Evolutionary conservation across 2,888 invertebrate species (phyloP).

Genomic region (Cheilosia soror): DNA sequence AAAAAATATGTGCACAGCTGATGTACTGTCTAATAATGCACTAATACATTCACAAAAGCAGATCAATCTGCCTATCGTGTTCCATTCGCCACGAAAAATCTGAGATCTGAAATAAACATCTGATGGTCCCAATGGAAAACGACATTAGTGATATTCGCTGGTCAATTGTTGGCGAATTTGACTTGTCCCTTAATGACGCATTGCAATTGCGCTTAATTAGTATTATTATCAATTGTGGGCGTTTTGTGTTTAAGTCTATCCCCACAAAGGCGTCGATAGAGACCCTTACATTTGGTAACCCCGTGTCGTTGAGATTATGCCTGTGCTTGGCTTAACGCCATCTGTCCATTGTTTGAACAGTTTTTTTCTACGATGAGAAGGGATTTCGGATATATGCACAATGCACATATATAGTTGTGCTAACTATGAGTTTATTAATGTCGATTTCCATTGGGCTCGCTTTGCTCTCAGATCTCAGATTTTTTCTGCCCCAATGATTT

Average conservation of each 20-base stretch:
- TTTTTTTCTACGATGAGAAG: constrained; percentile 2
- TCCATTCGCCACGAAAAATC: no score
- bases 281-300: constrained; percentile 29
- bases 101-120: no score
- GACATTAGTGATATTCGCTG: constrained; percentile 55
- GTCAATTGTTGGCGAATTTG: constrained; percentile 45
- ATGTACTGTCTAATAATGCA: no score
- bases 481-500: no score
- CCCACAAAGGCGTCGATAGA: constrained; percentile 14
- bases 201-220: constrained; percentile 63
- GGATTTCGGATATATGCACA: neutral
- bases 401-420: neutral
- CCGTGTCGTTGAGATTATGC: constrained; percentile 11
- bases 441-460: no score
- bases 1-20: no score
- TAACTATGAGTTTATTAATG: constrained; percentile 30
- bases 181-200: constrained; percentile 67
- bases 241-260: constrained; percentile 25
- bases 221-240: constrained; percentile 69
- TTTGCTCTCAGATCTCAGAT: no score
- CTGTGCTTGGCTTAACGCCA: constrained; percentile 25
- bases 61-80: no score
- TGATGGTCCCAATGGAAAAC: no score
- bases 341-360: constrained; percentile 38
- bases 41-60: no score